Percentiles rank a stretch among this genome's conserved stretches.
phyloP scores from a whole-genome alignment of 2,113 vertebrate genomes.

The Laterallus jamaicensis region DNA sequence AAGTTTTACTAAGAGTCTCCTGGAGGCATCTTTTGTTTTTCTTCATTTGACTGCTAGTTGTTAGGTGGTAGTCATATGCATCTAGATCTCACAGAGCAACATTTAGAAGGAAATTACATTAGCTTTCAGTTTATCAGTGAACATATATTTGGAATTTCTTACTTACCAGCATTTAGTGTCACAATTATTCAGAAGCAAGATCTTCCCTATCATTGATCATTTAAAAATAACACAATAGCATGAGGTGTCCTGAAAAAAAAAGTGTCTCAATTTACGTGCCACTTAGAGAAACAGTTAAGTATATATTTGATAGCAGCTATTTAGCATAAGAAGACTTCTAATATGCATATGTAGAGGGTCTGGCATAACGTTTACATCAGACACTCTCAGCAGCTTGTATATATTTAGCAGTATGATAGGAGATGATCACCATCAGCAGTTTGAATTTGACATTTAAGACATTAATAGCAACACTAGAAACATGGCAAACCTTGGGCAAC shows the following conservation, averaged over 20 bases:
- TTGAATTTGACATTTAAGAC: slow-evolving; percentile 46
- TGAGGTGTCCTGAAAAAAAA: not conserved
- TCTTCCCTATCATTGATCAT: not conserved
- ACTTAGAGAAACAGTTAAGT: not conserved
- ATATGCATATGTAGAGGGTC: slow-evolving; percentile 32
- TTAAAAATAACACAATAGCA: not conserved
- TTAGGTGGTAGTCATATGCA: not conserved
- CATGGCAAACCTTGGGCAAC: slow-evolving; percentile 32
- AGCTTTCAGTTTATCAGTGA: slow-evolving; percentile 14
- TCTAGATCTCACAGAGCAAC: not conserved
- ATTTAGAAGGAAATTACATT: not conserved
- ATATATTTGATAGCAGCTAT: not conserved
- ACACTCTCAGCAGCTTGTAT: not conserved
- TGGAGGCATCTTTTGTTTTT: not conserved
- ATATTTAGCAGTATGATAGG: slow-evolving; percentile 38
- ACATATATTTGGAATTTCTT: slow-evolving; percentile 22
- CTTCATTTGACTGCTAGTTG: not conserved
- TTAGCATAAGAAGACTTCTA: slow-evolving; percentile 16
- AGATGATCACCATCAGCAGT: slow-evolving; percentile 50
- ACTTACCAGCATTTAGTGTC: slow-evolving; percentile 52
- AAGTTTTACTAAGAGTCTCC: not conserved
- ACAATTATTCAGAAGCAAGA: not conserved
- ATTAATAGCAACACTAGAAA: slow-evolving; percentile 40
- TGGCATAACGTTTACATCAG: slow-evolving; percentile 36
- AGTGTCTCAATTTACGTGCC: accelerated